phyloP scores from a whole-genome alignment of 2,113 vertebrate genomes.

The Hemicordylus capensis region DNA sequence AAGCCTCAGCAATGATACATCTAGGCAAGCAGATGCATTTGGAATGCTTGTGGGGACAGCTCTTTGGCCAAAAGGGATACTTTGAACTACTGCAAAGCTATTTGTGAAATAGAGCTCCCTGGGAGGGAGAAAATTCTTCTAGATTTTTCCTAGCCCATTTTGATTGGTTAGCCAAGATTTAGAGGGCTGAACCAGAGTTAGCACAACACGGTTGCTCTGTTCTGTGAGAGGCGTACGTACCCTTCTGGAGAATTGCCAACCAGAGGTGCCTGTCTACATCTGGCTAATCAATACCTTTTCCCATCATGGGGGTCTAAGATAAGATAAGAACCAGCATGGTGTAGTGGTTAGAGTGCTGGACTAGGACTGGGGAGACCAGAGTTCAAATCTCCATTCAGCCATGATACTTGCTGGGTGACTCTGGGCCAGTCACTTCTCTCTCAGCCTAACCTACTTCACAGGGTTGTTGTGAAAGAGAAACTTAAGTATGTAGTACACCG shows the following conservation, averaged over 20 bases:
- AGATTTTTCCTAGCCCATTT: neutral
- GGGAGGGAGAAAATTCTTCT: rapidly evolving
- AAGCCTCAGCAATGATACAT: neutral
- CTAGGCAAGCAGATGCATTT: neutral
- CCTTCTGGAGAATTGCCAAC: neutral
- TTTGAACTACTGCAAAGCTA: rapidly evolving
- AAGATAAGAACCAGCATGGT: too few relatives aligned
- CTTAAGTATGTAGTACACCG: too few relatives aligned
- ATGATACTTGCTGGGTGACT: too few relatives aligned
- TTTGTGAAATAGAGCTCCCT: neutral
- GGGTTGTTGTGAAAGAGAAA: too few relatives aligned
- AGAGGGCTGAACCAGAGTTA: neutral
- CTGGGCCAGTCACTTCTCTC: too few relatives aligned
- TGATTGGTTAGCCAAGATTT: neutral
- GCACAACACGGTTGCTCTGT: neutral
- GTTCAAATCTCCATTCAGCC: too few relatives aligned
- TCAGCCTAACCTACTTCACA: too few relatives aligned
- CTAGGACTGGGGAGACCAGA: too few relatives aligned
- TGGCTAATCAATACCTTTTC: neutral
- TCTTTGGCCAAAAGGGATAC: neutral
- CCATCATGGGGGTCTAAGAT: neutral
- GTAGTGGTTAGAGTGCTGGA: too few relatives aligned
- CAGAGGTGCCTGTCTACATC: neutral
- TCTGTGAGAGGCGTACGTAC: neutral
- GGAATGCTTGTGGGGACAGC: neutral